Percentiles rank a stretch among this genome's conserved stretches.
Conservation (phyloP, 2,797 vertebrate genomes). For the Xiphophorus birchmanni region DNA sequence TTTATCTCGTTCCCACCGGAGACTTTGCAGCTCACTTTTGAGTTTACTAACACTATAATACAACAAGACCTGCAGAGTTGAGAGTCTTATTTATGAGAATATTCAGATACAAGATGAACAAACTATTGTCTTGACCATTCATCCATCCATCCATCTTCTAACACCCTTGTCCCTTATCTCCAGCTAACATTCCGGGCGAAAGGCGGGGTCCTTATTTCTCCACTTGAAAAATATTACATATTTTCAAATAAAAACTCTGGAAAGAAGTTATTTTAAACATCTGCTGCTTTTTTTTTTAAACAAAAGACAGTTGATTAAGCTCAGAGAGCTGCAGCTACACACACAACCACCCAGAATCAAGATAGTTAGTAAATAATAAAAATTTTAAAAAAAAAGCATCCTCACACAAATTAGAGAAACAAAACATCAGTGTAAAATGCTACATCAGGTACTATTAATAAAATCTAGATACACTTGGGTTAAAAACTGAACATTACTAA, state of each 20-base stretch:
- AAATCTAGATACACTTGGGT: conserved; percentile 66
- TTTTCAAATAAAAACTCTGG: background rate
- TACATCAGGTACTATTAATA: conserved; percentile 55
- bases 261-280: background rate
- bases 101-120: background rate
- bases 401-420: background rate
- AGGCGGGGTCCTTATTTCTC: background rate
- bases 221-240: background rate
- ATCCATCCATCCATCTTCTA: too few species aligned
- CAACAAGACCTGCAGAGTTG: conserved; percentile 56
- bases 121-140: background rate
- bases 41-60: conserved; percentile 79
- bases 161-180: too few species aligned
- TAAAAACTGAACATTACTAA: conserved; percentile 66
- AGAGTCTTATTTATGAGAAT: conserved; percentile 18
- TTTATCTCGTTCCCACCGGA: conserved; percentile 67
- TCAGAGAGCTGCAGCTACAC: background rate
- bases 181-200: too few species aligned
- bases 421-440: conserved; percentile 38
- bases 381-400: too few species aligned
- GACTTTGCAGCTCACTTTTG: conserved; percentile 49
- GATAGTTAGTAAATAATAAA: background rate
- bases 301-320: too few species aligned
- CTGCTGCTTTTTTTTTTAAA: background rate
- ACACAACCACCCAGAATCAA: background rate